These are phyloP conservation scores for Cheilinus undulatus DNA, from an alignment of 2,113 vertebrate species.

Conservation along the genomic window DNA sequence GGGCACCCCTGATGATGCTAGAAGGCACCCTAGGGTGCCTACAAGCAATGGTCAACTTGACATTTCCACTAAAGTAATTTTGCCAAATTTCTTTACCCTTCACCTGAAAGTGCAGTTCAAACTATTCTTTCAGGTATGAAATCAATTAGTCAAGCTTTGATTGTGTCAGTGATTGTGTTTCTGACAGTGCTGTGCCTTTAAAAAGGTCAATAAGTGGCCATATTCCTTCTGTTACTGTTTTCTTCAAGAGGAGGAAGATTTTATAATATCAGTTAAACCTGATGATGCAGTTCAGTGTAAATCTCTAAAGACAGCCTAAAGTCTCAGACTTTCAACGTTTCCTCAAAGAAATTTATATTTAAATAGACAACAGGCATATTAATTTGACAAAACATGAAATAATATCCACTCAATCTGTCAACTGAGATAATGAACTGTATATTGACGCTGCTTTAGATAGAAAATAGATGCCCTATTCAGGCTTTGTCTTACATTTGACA, in stretches of 20 bases:
- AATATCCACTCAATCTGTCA: neutral
- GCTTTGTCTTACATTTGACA: neutral
- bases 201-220: neutral
- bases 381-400: neutral
- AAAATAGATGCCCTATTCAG: too few species aligned
- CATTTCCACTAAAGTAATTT: neutral
- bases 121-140: neutral
- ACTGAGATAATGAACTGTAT: too few species aligned
- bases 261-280: neutral
- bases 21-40: too few species aligned
- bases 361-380: neutral
- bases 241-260: neutral
- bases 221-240: neutral
- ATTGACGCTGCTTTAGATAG: too few species aligned
- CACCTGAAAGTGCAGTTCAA: neutral
- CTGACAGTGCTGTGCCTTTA: neutral
- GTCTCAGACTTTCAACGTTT: too few species aligned
- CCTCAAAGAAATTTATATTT: too few species aligned
- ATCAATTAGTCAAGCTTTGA: neutral
- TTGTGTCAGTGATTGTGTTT: neutral
- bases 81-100: neutral
- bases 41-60: slow-evolving; percentile 6
- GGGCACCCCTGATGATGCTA: too few species aligned
- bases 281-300: neutral
- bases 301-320: too few species aligned